These are phyloP conservation scores for Andricus quercusramuli DNA, from an alignment of 2,888 invertebrate genomes.

Conservation along the genomic window DNA sequence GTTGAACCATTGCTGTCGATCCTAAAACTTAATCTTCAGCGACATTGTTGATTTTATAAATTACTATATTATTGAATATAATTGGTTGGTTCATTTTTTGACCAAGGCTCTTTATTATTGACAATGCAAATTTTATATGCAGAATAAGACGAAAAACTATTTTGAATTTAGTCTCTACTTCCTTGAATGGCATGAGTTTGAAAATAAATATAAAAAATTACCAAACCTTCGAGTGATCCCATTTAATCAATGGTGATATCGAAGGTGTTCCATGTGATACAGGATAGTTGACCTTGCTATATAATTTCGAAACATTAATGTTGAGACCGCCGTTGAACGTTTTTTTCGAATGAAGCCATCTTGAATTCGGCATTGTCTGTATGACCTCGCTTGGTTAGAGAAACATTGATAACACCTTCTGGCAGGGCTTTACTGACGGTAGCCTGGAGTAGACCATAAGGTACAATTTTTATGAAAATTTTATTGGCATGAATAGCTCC, in stretches of 20 bases:
- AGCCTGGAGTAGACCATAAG: too few species aligned
- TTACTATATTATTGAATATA: conserved; percentile 76
- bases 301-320: conserved; percentile 79
- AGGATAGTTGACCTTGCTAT: conserved; percentile 79
- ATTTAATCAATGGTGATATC: conserved; percentile 77
- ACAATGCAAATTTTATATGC: conserved; percentile 79
- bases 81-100: conserved; percentile 74
- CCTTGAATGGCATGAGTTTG: background rate
- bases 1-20: conserved; percentile 71
- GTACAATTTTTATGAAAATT: too few species aligned
- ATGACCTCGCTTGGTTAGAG: too few species aligned
- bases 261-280: conserved; percentile 81
- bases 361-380: too few species aligned
- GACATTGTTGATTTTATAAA: conserved; percentile 78
- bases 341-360: too few species aligned
- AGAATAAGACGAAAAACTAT: conserved; percentile 81
- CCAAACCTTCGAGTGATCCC: too few species aligned
- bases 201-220: too few species aligned
- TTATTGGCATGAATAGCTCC: conserved; percentile 86
- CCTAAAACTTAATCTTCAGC: conserved; percentile 76
- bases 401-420: conserved; percentile 84
- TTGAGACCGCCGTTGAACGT: conserved; percentile 80
- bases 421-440: too few species aligned
- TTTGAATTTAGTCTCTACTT: conserved; percentile 64
- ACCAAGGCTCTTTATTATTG: conserved; percentile 78